These are phyloP conservation scores for Ovibos moschatus DNA, from an alignment of 2,113 vertebrate species.

Conservation along the genomic window DNA sequence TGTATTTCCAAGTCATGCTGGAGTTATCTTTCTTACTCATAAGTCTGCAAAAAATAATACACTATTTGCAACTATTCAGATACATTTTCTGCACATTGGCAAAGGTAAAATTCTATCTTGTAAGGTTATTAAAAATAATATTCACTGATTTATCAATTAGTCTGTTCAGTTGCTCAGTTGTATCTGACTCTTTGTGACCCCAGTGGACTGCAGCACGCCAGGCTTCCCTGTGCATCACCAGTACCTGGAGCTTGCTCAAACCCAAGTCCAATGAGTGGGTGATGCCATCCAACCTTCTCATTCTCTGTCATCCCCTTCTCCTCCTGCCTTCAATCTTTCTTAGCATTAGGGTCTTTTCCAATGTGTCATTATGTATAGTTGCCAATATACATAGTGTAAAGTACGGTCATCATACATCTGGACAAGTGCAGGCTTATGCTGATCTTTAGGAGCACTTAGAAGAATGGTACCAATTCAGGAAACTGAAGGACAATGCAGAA, in stretches of 20 bases:
- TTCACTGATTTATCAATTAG: neutral
- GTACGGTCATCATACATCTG: neutral
- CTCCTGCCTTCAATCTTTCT: neutral
- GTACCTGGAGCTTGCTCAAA: neutral
- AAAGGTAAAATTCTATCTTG: neutral
- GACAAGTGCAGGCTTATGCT: rapidly evolving
- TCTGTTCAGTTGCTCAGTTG: neutral
- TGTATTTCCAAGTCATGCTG: neutral
- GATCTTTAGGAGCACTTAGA: neutral
- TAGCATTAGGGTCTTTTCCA: neutral
- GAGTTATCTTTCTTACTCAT: neutral
- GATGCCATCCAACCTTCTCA: neutral
- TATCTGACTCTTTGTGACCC: neutral
- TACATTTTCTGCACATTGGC: neutral
- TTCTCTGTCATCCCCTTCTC: neutral
- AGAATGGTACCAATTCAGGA: neutral
- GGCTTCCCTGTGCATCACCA: neutral
- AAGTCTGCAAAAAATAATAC: neutral
- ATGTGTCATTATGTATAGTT: neutral
- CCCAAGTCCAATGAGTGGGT: neutral
- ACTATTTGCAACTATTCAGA: neutral
- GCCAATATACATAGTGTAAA: neutral
- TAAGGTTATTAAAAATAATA: neutral
- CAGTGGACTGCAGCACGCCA: neutral
- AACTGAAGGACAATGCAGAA: neutral